phyloP scores from a whole-genome alignment of 2,888 invertebrate species.

The Coenonympha glycerion region DNA sequence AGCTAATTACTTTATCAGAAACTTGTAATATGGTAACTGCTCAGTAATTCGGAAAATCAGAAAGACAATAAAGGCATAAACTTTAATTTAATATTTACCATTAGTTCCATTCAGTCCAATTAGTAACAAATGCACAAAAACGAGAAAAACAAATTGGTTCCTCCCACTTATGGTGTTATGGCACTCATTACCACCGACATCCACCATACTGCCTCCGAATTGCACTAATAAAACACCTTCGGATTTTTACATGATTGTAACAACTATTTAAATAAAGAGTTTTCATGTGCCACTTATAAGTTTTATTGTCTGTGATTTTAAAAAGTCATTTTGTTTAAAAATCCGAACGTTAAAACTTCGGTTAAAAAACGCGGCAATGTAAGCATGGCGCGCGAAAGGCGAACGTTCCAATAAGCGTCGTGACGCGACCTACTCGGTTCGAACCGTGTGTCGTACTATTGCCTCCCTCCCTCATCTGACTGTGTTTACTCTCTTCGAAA shows the following conservation, averaged over 20 bases:
- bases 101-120: slow-evolving; percentile 73
- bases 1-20: too few relatives aligned
- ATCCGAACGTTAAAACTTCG: slow-evolving; percentile 50
- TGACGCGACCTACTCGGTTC: slow-evolving; percentile 56
- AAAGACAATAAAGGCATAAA: slow-evolving; percentile 12
- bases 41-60: not conserved
- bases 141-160: slow-evolving; percentile 72
- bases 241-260: slow-evolving; percentile 60
- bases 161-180: slow-evolving; percentile 70
- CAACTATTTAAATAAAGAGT: slow-evolving; percentile 39
- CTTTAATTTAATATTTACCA: slow-evolving; percentile 55
- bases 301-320: slow-evolving; percentile 5
- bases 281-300: slow-evolving; percentile 7
- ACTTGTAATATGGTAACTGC: too few relatives aligned
- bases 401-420: slow-evolving; percentile 35
- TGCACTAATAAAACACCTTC: slow-evolving; percentile 59
- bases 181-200: slow-evolving; percentile 72
- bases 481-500: slow-evolving; percentile 67
- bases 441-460: slow-evolving; percentile 65
- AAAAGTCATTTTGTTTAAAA: slow-evolving; percentile 37
- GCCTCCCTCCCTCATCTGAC: slow-evolving; percentile 67
- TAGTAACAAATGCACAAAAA: slow-evolving; percentile 71
- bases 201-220: slow-evolving; percentile 73
- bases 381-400: slow-evolving; percentile 35
- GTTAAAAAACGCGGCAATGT: slow-evolving; percentile 41